These are phyloP conservation scores for Empidonax traillii DNA, from an alignment of 2,113 vertebrate genomes.

Conservation along the genomic window DNA sequence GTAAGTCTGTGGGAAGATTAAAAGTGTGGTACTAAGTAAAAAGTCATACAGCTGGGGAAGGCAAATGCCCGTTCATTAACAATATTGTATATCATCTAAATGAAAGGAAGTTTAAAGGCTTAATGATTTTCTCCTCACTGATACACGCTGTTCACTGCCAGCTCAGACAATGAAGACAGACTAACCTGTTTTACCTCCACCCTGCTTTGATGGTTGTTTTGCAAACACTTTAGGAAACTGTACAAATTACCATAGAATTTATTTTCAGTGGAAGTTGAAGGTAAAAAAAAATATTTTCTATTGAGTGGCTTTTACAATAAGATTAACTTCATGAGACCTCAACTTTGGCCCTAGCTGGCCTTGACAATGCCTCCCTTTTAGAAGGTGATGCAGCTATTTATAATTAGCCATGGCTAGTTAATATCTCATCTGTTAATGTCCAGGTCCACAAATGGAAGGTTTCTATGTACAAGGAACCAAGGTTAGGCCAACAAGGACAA, in stretches of 20 bases:
- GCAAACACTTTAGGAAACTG: slow-evolving; percentile 36
- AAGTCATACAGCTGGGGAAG: slow-evolving; percentile 33
- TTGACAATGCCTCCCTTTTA: slow-evolving; percentile 45
- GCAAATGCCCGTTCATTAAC: slow-evolving; percentile 16
- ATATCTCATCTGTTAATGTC: slow-evolving; percentile 61
- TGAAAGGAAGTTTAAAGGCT: slow-evolving; percentile 39
- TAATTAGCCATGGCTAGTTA: slow-evolving; percentile 64
- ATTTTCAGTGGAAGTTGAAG: slow-evolving; percentile 18
- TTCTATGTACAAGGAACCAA: slow-evolving; percentile 24
- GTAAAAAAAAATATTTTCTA: slow-evolving; percentile 5
- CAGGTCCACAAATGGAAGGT: slow-evolving; percentile 24
- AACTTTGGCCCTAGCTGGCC: slow-evolving; percentile 47
- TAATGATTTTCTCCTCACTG: slow-evolving; percentile 22
- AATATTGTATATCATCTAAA: slow-evolving; percentile 37
- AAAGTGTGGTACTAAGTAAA: slow-evolving; percentile 32
- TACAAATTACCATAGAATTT: slow-evolving; percentile 52
- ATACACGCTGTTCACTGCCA: not conserved
- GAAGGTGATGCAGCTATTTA: slow-evolving; percentile 48
- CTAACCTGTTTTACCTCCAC: slow-evolving; percentile 22
- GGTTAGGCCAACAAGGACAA: slow-evolving; percentile 43
- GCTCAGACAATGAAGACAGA: not conserved
- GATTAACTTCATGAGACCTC: slow-evolving; percentile 53
- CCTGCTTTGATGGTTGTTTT: slow-evolving; percentile 29
- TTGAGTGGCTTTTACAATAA: slow-evolving; percentile 36
- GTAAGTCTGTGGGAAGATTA: slow-evolving; percentile 55